Evolutionary conservation across 64 coral and sea anemone genomes (phyloP), one percentile per base, ranked within the genome.

Genomic region (Stichodactyla helianthus): DNA sequence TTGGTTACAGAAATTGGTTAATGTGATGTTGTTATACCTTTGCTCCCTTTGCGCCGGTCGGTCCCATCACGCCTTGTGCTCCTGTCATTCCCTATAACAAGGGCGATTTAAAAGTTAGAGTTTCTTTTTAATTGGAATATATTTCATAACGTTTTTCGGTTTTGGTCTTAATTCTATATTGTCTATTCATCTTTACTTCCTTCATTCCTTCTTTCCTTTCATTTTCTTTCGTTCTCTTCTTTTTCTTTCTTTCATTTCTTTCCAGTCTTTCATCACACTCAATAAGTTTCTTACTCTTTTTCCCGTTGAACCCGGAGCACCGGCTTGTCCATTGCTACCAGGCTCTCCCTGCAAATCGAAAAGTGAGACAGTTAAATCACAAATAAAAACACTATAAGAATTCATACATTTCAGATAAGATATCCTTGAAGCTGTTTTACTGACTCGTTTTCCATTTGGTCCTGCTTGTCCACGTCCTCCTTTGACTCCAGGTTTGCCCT

Each of bases 381-480:
- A 6, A 57, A 6, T 6, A 59, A 59, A 59, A 20, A 65, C 62
- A 65, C 18, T 65, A 10, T 20, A 6, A 65, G 5, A 65, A 18
- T 15, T 11, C 8, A 15, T 58, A 5, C 8, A 9, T 15, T 58
- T 11, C 18, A 18, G 62, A 18, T 19, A 65, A 65, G 18, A 44
- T 44, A 44, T 44, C 35, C 35, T 44, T 44, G 12, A 27, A 28
- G 6, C 6, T 0, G 12, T 5, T 74, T 35, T 31, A 54, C 83
- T 57, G 59, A 84, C 83, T 63, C 83, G 52, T 84, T 84, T 84
- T 26, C 83, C 83, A 54, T 17, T 55, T 20, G 83, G 83, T 62
- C 83, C 83, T 31, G 83, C 19, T 54, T 84, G 83, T 26, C 83
- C 83, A 54, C 55, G 23, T 6, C 8, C 20, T 55, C 83, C 83